Evolutionary conservation across 2,888 invertebrate species (phyloP).

Genomic region (Anarsia innoxiella): DNA sequence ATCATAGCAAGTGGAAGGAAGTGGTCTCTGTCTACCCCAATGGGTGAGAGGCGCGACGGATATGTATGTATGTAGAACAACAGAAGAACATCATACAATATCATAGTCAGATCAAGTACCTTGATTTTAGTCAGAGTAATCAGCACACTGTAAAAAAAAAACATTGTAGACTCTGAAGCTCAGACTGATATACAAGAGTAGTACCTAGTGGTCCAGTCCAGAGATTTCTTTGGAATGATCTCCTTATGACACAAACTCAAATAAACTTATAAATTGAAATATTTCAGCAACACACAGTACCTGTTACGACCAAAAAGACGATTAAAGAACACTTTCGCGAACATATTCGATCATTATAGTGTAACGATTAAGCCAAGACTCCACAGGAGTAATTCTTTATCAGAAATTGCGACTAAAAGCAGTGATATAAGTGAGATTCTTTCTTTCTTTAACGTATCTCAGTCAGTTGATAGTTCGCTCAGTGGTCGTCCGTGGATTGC

Average conservation of each 20-base stretch:
- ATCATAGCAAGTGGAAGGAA: too few species aligned
- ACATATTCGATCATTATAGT: slow-evolving; percentile 52
- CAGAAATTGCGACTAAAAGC: slow-evolving; percentile 44
- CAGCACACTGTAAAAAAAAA: not conserved
- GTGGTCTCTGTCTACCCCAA: too few species aligned
- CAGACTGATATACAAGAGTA: not conserved
- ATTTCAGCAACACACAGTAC: slow-evolving; percentile 14
- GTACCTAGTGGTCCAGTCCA: not conserved
- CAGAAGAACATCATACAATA: too few species aligned
- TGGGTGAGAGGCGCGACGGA: too few species aligned
- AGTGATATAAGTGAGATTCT: slow-evolving; percentile 56
- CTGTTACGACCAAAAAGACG: slow-evolving; percentile 33
- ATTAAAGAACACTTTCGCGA: slow-evolving; percentile 29
- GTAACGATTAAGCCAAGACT: slow-evolving; percentile 61
- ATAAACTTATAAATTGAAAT: not conserved
- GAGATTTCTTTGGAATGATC: too few species aligned
- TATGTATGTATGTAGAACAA: too few species aligned
- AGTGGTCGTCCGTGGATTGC: too few species aligned
- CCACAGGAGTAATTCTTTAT: slow-evolving; percentile 50
- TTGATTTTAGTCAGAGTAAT: not conserved
- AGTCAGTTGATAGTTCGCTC: too few species aligned
- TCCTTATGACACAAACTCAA: not conserved
- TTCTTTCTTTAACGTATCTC: not conserved
- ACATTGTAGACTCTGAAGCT: not conserved
- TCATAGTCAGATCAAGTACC: too few species aligned